phyloP scores from a whole-genome alignment of 2,888 invertebrate species.

The Drosophila peninsularis region DNA sequence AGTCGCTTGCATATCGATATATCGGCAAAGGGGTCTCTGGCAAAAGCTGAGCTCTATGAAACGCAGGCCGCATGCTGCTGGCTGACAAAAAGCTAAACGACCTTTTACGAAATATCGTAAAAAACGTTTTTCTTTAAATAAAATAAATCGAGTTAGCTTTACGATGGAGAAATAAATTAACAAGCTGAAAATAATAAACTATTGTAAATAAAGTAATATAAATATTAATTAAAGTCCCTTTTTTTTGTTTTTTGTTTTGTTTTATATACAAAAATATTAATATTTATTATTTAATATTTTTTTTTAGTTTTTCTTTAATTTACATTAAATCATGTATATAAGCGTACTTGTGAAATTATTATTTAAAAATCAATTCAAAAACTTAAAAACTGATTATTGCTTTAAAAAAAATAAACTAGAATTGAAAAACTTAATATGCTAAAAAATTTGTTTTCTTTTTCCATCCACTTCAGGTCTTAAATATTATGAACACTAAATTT shows the following conservation, averaged over 20 bases:
- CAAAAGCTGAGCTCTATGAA: constrained; percentile 19
- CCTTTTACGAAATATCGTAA: background rate
- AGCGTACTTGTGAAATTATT: constrained; percentile 76
- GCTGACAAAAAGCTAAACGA: constrained; percentile 1
- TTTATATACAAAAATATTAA: constrained; percentile 59
- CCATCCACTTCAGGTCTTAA: constrained; percentile 62
- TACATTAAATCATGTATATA: constrained; percentile 78
- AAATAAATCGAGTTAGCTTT: background rate
- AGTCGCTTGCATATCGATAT: constrained; percentile 21
- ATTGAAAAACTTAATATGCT: constrained; percentile 53
- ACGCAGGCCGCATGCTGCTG: background rate
- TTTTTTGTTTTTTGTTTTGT: constrained; percentile 12
- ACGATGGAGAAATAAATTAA: background rate
- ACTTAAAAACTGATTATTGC: constrained; percentile 27
- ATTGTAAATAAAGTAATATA: background rate
- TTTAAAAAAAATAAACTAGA: constrained; percentile 56
- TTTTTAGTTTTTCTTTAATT: constrained; percentile 45
- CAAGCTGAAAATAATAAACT: too few species aligned
- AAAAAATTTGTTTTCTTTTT: constrained; percentile 9
- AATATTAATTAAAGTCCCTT: background rate
- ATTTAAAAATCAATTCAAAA: constrained; percentile 57
- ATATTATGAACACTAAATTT: constrained; percentile 67
- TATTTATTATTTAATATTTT: constrained; percentile 55
- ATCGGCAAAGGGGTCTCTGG: background rate
- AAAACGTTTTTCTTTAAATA: background rate